Base-by-base conservation (phyloP, 1,140 invertebrate species). In the Aphelenchoides fujianensis region DNA sequence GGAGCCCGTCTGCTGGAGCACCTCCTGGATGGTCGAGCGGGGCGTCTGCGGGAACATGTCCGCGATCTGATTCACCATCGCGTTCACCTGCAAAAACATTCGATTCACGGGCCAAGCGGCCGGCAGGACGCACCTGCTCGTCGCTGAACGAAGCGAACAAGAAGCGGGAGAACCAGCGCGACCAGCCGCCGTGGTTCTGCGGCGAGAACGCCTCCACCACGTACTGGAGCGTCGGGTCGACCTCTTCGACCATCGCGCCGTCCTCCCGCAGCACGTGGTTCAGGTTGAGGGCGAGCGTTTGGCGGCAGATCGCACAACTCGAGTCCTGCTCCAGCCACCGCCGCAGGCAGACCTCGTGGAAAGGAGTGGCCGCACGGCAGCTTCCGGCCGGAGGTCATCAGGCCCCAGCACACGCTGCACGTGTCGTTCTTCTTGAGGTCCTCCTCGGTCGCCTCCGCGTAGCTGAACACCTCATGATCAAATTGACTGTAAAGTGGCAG, bases 311-410 rank as follows among this genome's bases (percentile, higher is more conserved):
- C n/a, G 76, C 76, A 69, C 76, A 78, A 32, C 71, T 74, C 5
- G 76, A 78, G 34, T 78, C 76, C 35, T 78, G 76, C 66, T 78
- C 77, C 12, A 78, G 66, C 76, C 76, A 78, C 2, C 76, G 69
- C 19, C 71, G 53, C 66, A 73, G 70, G 36, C 76, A 78, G 32
- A 74, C 35, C 27, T 78, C 76, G 63, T 78, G 76, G 36, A 78
- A 78, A 31, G n/a, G 76, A 66, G 37, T 78, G 76, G 36, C 71
- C 73, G 59, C 76, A 78, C 27, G 76, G 76, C 9, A 78, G 57
- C 70, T 79, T 79, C 9, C 76, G 37, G 30, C 76, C 76, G 35
- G 7, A 73, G 35, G 35, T 75, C 72, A 74, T 74, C 2, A 31
- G 57, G 36, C 74, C 59, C 75, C 76, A 78, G 37, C 76, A 78